Evolutionary conservation across 1,140 invertebrate species (phyloP).

Genomic region (Psilanteris sp.): DNA sequence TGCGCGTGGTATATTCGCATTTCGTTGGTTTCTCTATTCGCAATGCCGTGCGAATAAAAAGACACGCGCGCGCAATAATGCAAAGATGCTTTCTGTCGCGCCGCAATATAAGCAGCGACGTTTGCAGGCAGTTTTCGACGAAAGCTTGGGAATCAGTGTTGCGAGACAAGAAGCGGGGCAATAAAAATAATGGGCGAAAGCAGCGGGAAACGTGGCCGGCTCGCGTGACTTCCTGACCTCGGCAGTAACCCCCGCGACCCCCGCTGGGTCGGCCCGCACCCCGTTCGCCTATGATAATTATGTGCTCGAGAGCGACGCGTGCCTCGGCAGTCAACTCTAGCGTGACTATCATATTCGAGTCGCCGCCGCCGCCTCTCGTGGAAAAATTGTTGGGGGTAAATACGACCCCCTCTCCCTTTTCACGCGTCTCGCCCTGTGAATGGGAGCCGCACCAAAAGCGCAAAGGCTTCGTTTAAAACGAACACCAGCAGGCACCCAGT

Average conservation of each 20-base stretch:
- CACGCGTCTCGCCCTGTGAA: conserved; percentile 6
- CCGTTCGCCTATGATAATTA: conserved; percentile 74
- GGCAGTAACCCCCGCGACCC: conserved; percentile 36
- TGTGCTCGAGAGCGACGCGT: conserved; percentile 73
- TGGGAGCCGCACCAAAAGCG: conserved; percentile 34
- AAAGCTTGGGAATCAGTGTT: conserved; percentile 31
- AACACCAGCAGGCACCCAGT: conserved; percentile 25
- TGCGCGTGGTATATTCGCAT: too few relatives aligned
- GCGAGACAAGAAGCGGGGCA: conserved; percentile 50
- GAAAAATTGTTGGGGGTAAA: conserved; percentile 14
- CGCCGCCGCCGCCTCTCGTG: conserved; percentile 25
- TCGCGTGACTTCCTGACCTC: conserved; percentile 74
- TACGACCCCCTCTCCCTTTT: background rate
- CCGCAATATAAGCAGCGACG: conserved; percentile 6
- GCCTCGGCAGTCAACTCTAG: conserved; percentile 70
- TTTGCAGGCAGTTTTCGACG: conserved; percentile 28
- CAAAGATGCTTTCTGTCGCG: too few relatives aligned
- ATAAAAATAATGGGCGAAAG: conserved; percentile 61
- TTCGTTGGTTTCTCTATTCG: too few relatives aligned
- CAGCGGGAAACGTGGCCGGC: conserved; percentile 56
- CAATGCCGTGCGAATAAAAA: too few relatives aligned
- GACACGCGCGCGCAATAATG: too few relatives aligned
- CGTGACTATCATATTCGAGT: conserved; percentile 73
- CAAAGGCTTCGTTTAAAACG: conserved; percentile 28
- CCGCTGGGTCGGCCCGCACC: conserved; percentile 45